A percentile compares a stretch with the other conserved stretches of the same genome.
Conservation (phyloP, 1,140 invertebrate species). For the Scaptomyza pallida region DNA sequence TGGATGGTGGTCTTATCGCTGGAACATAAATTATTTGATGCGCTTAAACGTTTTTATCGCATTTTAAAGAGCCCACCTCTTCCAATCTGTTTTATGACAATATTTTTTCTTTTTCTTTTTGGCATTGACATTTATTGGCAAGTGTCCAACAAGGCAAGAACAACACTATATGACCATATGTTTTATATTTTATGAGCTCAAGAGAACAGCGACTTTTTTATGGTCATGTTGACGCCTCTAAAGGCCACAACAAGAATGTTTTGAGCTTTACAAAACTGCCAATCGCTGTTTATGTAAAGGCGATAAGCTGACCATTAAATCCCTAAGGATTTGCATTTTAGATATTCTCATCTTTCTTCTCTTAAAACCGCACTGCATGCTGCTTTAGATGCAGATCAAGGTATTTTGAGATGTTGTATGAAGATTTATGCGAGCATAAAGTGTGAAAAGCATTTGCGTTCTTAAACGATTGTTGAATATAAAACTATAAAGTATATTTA, state of each 20-base stretch:
- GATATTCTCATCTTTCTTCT: background rate
- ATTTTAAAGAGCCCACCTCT: slow-evolving; percentile 63
- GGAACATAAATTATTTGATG: slow-evolving; percentile 72
- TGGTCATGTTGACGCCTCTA: slow-evolving; percentile 17
- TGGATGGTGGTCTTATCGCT: slow-evolving; percentile 47
- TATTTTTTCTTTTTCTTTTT: slow-evolving; percentile 45
- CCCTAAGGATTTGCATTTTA: slow-evolving; percentile 2
- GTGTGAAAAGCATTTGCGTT: no score
- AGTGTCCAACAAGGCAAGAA: slow-evolving; percentile 50
- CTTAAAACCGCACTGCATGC: background rate
- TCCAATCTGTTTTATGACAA: slow-evolving; percentile 72
- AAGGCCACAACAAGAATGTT: background rate
- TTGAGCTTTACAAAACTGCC: slow-evolving; percentile 1
- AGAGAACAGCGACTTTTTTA: slow-evolving; percentile 45
- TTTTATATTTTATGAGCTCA: slow-evolving; percentile 52
- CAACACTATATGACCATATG: slow-evolving; percentile 10
- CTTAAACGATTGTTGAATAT: no score
- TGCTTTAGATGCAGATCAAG: slow-evolving; percentile 4
- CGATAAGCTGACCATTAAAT: slow-evolving; percentile 30
- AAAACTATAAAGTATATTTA: no score
- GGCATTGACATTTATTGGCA: slow-evolving; percentile 71
- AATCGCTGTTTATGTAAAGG: background rate
- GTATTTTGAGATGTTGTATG: background rate
- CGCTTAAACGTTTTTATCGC: slow-evolving; percentile 80
- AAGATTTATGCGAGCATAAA: no score